Base-by-base conservation (phyloP, 2,797 vertebrate species). In the Sebastes matsubarae region DNA sequence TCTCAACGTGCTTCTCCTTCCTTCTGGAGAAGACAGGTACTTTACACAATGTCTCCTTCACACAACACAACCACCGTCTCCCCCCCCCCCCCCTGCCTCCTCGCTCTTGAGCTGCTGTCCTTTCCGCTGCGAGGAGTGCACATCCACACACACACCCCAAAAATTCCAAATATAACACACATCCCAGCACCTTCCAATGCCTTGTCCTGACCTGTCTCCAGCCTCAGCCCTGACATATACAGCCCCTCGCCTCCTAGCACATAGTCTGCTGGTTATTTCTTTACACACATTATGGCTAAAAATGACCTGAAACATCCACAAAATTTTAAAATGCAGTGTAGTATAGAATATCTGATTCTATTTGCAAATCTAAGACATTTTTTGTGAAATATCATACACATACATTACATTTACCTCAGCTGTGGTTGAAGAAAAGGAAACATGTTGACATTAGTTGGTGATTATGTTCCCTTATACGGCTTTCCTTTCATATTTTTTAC, bases 371-470 rank as follows among this genome's bases (percentile, higher is more conserved):
- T 7, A 27, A 59, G 60, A 72, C 8, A n/a, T 61, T 52, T 30
- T 27, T 38, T 76, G 12, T 29, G 8, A 42, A 30, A 42, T 16
- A 11, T 24, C 18, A 24, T 54, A 24, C 27, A 65, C 11, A 63
- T 2, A n/a, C n/a, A n/a, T 50, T 18, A 29, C 8, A 22, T 42
- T 64, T 36, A 18, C 13, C 34, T 57, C 7, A 16, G 1, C 11
- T 20, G 8, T 11, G 25, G 20, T 30, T 77, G 66, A 83, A 91
- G 71, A 87, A 91, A 50, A 84, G 59, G 72, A 94, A 95, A 95
- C 85, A 87, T 42, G 84, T 7, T 77, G 20, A 77, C 14, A 90
- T 86, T 4, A 1, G 9, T 42, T 22, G 16, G 11, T 22, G 3
- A 58, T 50, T 1, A 20, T 59, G 59, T 72, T 20, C 16, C 22